Base-by-base conservation (phyloP, 1,140 invertebrate genomes). In the Bombus ignitus region DNA sequence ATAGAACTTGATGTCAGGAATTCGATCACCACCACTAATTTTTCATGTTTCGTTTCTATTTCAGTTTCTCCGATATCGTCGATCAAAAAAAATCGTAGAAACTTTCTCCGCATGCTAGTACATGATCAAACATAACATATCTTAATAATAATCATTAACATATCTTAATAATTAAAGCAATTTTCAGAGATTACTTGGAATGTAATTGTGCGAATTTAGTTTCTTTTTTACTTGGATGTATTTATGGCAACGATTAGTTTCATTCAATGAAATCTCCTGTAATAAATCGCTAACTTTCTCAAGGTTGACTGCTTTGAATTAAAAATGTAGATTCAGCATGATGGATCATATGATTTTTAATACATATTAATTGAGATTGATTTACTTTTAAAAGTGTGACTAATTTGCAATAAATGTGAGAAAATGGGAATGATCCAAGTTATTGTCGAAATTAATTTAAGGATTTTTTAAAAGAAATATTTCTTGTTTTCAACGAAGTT, bases 21-120 rank as follows among this genome's bases (percentile, higher is more conserved):
- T 80, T 71, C 62, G 66, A 84, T 82, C 62, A 37, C 65, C 53
- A 47, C 8, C 32, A 32, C 47, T 39, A 10, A 35, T 42, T 57
- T 84, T 86, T 66, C 71, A 9, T n/a, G 57, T 32, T 47, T 28
- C 32, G 6, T 57, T 66, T 77, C 39, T 28, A 62, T 74, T 81
- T 66, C 81, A 81, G 65, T 88, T 89, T 86, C 78, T 72, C 79
- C 35, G 42, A 71, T 75, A 62, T 75, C 77, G 18, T 42, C 42
- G 32, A 47, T 78, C 75, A 39, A 75, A 6, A n/a, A 88, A 82
- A 79, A 88, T 79, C 22, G 6, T 53, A 42, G 35, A 70, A 68
- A 88, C 86, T 88, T 85, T 88, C 81, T 80, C 81, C 32, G 8
- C 47, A 9, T 15, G 13, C 59, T 42, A 10, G 35, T 53, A 71